Evolutionary conservation across 2,888 invertebrate species (phyloP).

Genomic region (Creontiades dilutus): DNA sequence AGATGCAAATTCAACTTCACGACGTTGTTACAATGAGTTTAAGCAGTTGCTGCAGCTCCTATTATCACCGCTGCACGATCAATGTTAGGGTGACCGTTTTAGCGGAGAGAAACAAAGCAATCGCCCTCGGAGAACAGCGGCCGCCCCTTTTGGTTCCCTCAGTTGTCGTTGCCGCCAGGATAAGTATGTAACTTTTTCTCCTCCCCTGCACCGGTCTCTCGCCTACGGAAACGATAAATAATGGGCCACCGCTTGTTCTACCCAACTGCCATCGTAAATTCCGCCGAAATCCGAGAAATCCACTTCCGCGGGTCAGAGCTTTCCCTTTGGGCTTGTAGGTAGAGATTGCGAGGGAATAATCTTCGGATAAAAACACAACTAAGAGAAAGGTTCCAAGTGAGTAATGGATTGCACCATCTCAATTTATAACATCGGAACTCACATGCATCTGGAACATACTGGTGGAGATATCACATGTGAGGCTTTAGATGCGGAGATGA

Average conservation of each 20-base stretch:
- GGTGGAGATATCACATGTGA: too few relatives aligned
- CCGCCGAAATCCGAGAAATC: constrained; percentile 46
- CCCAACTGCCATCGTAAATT: constrained; percentile 36
- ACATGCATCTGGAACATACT: too few relatives aligned
- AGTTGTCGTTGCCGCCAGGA: neutral
- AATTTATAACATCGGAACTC: too few relatives aligned
- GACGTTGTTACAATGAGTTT: neutral
- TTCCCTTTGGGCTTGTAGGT: neutral
- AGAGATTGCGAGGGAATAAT: too few relatives aligned
- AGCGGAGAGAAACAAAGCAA: neutral
- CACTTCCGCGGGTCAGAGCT: constrained; percentile 24
- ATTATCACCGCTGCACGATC: neutral
- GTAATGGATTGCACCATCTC: too few relatives aligned
- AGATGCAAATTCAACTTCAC: neutral
- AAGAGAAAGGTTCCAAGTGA: too few relatives aligned
- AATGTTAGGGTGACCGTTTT: neutral
- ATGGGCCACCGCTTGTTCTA: neutral
- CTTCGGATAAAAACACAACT: too few relatives aligned
- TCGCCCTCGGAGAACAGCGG: neutral
- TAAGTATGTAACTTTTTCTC: neutral
- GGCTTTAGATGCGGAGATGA: too few relatives aligned
- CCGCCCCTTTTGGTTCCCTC: neutral
- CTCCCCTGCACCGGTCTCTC: neutral
- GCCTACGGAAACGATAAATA: constrained; percentile 43
- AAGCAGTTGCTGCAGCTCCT: neutral